A percentile compares a stretch with the other conserved stretches of the same genome.
Evolutionary conservation across 2,888 invertebrate species (phyloP).

Genomic region (Teinopalpus imperialis): DNA sequence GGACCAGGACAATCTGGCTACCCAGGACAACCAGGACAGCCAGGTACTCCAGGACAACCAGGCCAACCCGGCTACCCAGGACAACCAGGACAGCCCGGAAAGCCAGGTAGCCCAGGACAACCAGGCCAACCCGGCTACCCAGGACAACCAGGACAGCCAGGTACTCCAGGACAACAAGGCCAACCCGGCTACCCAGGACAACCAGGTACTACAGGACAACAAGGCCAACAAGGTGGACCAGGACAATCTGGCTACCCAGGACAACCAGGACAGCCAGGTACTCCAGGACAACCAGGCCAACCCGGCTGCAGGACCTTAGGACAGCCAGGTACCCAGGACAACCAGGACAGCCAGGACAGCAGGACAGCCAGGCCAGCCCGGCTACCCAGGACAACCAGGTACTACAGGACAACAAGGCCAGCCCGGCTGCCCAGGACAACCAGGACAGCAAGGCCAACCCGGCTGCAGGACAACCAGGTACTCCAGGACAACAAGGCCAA

Average conservation of each 20-base stretch:
- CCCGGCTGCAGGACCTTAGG: slow-evolving; percentile 73
- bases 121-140: no score
- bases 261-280: slow-evolving; percentile 34
- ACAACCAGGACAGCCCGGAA: slow-evolving; percentile 37
- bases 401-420: slow-evolving; percentile 67
- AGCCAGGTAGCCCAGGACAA: slow-evolving; percentile 32
- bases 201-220: slow-evolving; percentile 37
- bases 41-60: slow-evolving; percentile 30
- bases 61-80: slow-evolving; percentile 41
- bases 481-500: slow-evolving; percentile 36
- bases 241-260: slow-evolving; percentile 39
- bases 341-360: slow-evolving; percentile 39
- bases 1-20: slow-evolving; percentile 41
- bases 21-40: slow-evolving; percentile 34
- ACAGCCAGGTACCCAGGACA: slow-evolving; percentile 28
- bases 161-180: slow-evolving; percentile 68
- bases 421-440: slow-evolving; percentile 39
- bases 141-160: slow-evolving; percentile 39
- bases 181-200: slow-evolving; percentile 39
- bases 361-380: slow-evolving; percentile 35
- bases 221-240: slow-evolving; percentile 42
- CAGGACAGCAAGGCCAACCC: slow-evolving; percentile 36
- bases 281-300: slow-evolving; percentile 36
- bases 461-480: slow-evolving; percentile 35
- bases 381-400: slow-evolving; percentile 38